Evolutionary conservation across 2,797 vertebrate genomes (phyloP), one percentile per base, ranked within the genome.

Genomic region (Enteromius unitaeniatus): DNA sequence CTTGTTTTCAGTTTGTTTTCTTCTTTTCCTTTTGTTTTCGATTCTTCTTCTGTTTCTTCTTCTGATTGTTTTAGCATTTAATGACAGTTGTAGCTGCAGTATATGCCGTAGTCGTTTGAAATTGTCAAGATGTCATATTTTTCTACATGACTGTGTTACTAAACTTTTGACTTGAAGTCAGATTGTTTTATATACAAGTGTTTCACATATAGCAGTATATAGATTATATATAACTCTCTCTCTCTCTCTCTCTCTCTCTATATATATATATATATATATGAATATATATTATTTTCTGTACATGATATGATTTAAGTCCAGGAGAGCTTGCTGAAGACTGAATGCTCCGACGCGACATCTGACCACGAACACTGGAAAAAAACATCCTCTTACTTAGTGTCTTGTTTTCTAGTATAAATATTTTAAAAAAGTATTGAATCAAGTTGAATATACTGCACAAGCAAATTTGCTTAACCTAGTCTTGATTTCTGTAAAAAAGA

Each of bases 281-380:
- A 62, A 75, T 82, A 76, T 58, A 85, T 91, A 87, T 91, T 89
- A 85, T 88, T 64, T 86, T 92, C 81, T 87, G 87, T 88, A 85
- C 73, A 74, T 55, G 62, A 85, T 89, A 86, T 90, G 91, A 91
- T 92, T 91, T 94, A 91, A 90, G 89, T 86, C 81, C 91, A 92
- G 91, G 86, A 92, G 93, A 92, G 91, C 91, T 91, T 88, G 90
- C 91, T 91, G 93, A 91, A 92, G 90, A 89, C 88, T 90, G 80
- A 83, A 93, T 91, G 67, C 8, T 58, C 53, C 21, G 53, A n/a
- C 53, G 21, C 3, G 53, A 58, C 53, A 58, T 13, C 55, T 10
- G 1, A 62, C 58, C 23, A 62, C 23, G 13, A n/a, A n/a, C 21
- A 55, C 19, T 21, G 51, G 19, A 55, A 9, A 21, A n/a, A n/a